These are phyloP conservation scores for Sitta carolinensis DNA, from an alignment of 2,797 vertebrate genomes.

Conservation along the genomic window DNA sequence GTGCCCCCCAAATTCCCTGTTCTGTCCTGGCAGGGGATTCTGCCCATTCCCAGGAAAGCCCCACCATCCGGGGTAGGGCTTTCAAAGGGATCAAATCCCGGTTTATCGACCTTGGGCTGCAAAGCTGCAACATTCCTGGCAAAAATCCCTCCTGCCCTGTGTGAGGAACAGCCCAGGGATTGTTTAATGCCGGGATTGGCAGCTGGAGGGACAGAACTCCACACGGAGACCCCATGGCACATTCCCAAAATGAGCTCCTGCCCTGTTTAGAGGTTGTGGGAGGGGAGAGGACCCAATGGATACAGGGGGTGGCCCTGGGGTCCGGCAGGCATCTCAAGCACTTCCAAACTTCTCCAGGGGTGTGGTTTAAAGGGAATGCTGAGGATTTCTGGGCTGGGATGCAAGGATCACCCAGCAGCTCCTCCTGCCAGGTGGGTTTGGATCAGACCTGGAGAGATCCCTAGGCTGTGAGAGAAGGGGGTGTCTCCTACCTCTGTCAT, in stretches of 20 bases:
- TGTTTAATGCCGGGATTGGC: background rate
- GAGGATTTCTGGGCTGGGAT: background rate
- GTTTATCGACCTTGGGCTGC: background rate
- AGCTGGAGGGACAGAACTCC: background rate
- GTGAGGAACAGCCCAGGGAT: background rate
- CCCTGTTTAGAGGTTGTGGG: rapidly evolving
- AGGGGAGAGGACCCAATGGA: background rate
- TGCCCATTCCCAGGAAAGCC: background rate
- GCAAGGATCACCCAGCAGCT: background rate
- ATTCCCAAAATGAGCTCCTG: background rate
- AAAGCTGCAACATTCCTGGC: background rate
- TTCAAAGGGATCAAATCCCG: rapidly evolving
- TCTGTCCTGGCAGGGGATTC: background rate
- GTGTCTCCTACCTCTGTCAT: background rate
- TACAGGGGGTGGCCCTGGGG: no score
- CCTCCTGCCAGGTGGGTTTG: background rate
- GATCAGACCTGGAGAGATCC: background rate
- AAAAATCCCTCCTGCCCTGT: rapidly evolving
- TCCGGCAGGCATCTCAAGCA: rapidly evolving
- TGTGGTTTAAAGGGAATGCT: background rate
- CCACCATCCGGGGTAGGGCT: no score
- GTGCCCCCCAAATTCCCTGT: background rate
- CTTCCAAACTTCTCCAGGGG: background rate
- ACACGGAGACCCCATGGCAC: background rate
- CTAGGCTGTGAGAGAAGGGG: no score